Conservation (phyloP, 2,113 vertebrate species). For the Hypomesus transpacificus region DNA sequence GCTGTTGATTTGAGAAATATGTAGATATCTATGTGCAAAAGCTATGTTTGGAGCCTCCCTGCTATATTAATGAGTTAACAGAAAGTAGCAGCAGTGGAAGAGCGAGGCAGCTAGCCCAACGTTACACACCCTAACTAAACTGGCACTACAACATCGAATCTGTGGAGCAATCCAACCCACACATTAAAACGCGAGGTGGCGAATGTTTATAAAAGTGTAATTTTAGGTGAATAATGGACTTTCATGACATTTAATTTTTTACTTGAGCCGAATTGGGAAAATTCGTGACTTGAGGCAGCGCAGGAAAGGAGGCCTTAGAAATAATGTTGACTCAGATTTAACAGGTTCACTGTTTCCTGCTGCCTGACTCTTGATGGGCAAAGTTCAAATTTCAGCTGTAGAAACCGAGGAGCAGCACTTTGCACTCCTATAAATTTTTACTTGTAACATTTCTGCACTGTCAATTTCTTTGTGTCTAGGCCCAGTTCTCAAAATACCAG, state of each 20-base stretch:
- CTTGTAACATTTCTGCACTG: background rate
- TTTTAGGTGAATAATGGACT: too few species aligned
- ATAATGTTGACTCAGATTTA: slow-evolving; percentile 57
- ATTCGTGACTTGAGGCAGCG: background rate
- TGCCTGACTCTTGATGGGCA: slow-evolving; percentile 34
- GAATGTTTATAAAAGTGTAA: too few species aligned
- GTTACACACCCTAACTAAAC: too few species aligned
- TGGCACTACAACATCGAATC: too few species aligned
- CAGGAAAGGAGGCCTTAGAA: slow-evolving; percentile 44
- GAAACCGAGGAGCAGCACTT: slow-evolving; percentile 5
- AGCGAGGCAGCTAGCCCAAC: too few species aligned
- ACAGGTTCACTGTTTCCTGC: slow-evolving; percentile 43
- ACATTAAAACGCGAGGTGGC: too few species aligned
- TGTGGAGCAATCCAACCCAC: too few species aligned
- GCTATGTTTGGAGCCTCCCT: too few species aligned
- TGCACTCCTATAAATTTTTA: background rate
- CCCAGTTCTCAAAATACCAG: background rate
- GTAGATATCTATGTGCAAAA: too few species aligned
- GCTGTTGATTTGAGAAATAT: too few species aligned
- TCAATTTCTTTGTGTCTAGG: background rate
- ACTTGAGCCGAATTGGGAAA: background rate
- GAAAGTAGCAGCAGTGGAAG: too few species aligned
- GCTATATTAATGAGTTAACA: too few species aligned
- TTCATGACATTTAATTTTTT: background rate
- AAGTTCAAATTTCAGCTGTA: slow-evolving; percentile 28